These are phyloP conservation scores for Chunga burmeisteri DNA, from an alignment of 2,113 vertebrate species.

Conservation along the genomic window DNA sequence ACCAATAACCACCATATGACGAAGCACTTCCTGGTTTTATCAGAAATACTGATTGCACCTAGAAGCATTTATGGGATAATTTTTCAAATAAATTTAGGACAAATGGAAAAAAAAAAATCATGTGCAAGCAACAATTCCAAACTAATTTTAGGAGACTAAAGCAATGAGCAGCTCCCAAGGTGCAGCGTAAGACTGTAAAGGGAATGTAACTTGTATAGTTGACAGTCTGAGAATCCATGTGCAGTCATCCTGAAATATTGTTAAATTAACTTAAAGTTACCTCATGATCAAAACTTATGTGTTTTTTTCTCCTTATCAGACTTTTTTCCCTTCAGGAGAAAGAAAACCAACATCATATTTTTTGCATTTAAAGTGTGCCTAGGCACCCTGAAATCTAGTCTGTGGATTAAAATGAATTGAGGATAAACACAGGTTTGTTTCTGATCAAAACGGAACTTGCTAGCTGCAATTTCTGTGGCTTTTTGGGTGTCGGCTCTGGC, in stretches of 20 bases:
- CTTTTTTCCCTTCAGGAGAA: background rate
- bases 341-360: background rate
- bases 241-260: constrained; percentile 22
- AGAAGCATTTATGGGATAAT: background rate
- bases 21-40: background rate
- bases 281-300: background rate
- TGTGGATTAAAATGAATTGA: background rate
- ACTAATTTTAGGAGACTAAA: background rate
- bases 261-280: constrained; percentile 12
- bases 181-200: background rate
- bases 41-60: background rate
- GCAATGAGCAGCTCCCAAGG: background rate
- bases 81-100: background rate
- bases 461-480: background rate
- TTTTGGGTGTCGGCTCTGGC: background rate
- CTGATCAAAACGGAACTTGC: background rate
- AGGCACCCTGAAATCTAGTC: background rate
- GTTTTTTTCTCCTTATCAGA: background rate
- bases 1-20: background rate
- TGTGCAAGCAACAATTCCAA: background rate
- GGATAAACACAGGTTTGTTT: background rate
- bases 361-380: background rate
- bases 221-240: background rate
- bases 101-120: background rate
- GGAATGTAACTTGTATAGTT: background rate